phyloP scores from a whole-genome alignment of 2,113 vertebrate species.

The Origma solitaria region DNA sequence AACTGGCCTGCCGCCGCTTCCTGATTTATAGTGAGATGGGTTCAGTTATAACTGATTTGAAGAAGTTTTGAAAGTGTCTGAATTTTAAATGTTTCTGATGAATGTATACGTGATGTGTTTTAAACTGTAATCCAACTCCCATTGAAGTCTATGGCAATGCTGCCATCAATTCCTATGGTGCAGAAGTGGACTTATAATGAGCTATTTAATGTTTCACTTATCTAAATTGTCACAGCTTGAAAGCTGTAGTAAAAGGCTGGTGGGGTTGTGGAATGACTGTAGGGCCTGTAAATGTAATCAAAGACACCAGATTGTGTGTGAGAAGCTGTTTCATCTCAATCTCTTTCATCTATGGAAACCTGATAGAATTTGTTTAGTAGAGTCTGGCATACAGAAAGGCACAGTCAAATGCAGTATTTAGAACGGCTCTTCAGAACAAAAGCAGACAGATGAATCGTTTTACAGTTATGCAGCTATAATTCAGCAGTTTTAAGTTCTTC shows the following conservation, averaged over 20 bases:
- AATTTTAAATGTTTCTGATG: neutral
- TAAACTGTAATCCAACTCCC: neutral
- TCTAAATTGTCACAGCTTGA: conserved; percentile 55
- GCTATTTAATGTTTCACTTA: conserved; percentile 46
- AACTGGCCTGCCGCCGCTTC: neutral
- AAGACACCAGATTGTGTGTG: conserved; percentile 17
- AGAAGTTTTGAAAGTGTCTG: neutral
- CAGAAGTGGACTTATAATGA: conserved; percentile 37
- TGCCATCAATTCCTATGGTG: neutral
- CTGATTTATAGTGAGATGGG: neutral
- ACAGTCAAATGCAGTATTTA: neutral
- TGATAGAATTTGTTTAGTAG: conserved; percentile 29
- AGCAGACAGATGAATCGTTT: neutral
- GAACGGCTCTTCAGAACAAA: neutral
- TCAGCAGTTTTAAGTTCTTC: neutral
- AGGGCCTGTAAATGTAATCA: conserved; percentile 42
- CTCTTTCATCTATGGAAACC: conserved; percentile 44
- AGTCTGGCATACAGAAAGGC: neutral
- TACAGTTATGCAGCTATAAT: neutral
- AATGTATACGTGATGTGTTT: neutral
- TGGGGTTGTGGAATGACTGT: conserved; percentile 8
- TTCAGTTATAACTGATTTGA: neutral
- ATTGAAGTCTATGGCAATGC: neutral
- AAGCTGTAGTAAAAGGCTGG: conserved; percentile 1
- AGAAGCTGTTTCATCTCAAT: conserved; percentile 44